Percentiles rank a stretch among this genome's conserved stretches.
Evolutionary conservation across 2,113 vertebrate genomes (phyloP).

Genomic region (Grallaria varia): DNA sequence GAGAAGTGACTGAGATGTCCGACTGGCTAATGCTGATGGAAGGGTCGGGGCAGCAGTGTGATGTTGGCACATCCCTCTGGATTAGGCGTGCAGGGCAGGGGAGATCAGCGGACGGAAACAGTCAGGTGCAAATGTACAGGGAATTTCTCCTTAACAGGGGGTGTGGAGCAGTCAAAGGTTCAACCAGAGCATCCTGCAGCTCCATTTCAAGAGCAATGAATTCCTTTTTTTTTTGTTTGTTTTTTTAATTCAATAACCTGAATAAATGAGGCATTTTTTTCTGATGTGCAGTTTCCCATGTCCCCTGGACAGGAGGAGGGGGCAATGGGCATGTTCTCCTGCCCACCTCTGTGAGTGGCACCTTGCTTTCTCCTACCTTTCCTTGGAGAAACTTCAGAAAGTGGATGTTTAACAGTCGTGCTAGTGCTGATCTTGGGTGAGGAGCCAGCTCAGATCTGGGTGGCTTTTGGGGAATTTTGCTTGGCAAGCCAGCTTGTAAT

Average conservation of each 20-base stretch:
- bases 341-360: neutral
- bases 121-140: rapidly evolving
- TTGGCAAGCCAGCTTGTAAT: neutral
- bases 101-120: neutral
- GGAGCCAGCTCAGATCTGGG: neutral
- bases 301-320: neutral
- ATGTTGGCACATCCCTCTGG: neutral
- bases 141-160: neutral
- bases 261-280: neutral
- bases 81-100: neutral
- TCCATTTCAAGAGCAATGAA: neutral
- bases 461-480: neutral
- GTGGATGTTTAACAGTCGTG: neutral
- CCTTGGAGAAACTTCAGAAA: neutral
- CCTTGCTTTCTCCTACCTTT: neutral
- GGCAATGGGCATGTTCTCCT: neutral
- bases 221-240: neutral
- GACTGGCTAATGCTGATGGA: neutral
- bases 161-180: neutral
- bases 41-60: neutral
- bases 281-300: neutral
- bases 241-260: neutral
- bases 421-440: neutral
- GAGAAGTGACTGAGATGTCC: neutral
- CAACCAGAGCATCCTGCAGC: neutral